phyloP scores from a whole-genome alignment of 2,888 invertebrate species.

The Chaitophorus viminalis region DNA sequence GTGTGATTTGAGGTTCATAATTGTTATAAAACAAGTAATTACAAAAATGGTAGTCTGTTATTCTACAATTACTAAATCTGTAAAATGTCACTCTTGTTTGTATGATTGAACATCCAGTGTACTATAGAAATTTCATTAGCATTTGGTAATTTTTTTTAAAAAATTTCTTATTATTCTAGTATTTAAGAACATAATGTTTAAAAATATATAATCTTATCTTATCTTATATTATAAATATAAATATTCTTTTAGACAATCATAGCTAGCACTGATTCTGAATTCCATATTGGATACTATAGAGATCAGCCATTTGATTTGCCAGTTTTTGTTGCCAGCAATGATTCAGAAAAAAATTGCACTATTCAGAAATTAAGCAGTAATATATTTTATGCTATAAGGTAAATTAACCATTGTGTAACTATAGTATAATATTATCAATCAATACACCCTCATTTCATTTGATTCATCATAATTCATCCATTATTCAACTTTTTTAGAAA shows the following conservation, averaged over 20 bases:
- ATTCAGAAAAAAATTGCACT: constrained; percentile 75
- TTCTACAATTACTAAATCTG: no score
- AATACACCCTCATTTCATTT: not conserved
- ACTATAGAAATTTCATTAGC: no score
- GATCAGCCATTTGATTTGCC: constrained; percentile 82
- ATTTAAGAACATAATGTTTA: no score
- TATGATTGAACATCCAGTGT: no score
- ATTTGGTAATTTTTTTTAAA: no score
- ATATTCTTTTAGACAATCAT: constrained; percentile 73
- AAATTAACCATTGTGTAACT: constrained; percentile 66
- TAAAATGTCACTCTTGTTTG: no score
- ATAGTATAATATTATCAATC: not conserved
- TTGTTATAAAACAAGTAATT: no score
- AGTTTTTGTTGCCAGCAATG: constrained; percentile 81
- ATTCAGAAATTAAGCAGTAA: constrained; percentile 81
- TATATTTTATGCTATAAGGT: constrained; percentile 83
- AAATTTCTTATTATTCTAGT: no score
- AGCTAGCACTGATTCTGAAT: constrained; percentile 76
- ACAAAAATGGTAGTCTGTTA: no score
- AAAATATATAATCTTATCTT: no score
- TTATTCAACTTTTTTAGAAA: constrained; percentile 26
- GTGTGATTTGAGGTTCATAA: no score
- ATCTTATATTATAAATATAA: not conserved
- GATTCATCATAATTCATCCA: not conserved
- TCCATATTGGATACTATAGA: constrained; percentile 90